Conservation (phyloP, 2,113 vertebrate genomes). For the Sialia sialis region DNA sequence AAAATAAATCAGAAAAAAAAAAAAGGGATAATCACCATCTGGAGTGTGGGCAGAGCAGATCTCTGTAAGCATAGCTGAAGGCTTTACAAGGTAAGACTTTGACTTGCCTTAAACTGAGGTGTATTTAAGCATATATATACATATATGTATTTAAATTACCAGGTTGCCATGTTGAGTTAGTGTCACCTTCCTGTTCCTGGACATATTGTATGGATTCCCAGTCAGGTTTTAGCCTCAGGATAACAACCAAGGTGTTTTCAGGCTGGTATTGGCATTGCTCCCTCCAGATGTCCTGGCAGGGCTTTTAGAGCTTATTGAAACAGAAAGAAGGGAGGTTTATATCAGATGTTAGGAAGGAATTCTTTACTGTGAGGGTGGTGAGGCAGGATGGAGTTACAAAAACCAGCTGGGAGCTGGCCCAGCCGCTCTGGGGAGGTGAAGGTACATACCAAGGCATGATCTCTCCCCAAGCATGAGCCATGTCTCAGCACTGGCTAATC, state of each 20-base stretch:
- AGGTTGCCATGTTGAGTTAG: rapidly evolving
- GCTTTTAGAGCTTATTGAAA: neutral
- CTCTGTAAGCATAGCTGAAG: neutral
- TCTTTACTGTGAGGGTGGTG: neutral
- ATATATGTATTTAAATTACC: neutral
- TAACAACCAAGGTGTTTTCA: neutral
- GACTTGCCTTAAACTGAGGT: neutral
- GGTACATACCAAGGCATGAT: neutral
- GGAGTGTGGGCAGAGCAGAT: neutral
- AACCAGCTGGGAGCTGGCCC: neutral
- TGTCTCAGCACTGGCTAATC: neutral
- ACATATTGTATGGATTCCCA: neutral
- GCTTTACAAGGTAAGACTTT: neutral
- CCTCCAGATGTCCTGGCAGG: neutral
- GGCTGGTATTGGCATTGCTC: neutral
- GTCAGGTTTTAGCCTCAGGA: neutral
- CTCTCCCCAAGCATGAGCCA: neutral
- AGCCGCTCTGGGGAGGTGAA: neutral
- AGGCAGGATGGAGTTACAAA: neutral
- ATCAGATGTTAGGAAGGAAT: neutral
- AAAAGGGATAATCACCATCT: neutral
- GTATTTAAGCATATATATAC: neutral
- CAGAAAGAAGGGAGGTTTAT: neutral
- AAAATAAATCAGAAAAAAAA: neutral
- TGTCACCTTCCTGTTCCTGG: neutral